phyloP scores from a whole-genome alignment of 2,888 invertebrate genomes.

The Nymphalis polychloros region DNA sequence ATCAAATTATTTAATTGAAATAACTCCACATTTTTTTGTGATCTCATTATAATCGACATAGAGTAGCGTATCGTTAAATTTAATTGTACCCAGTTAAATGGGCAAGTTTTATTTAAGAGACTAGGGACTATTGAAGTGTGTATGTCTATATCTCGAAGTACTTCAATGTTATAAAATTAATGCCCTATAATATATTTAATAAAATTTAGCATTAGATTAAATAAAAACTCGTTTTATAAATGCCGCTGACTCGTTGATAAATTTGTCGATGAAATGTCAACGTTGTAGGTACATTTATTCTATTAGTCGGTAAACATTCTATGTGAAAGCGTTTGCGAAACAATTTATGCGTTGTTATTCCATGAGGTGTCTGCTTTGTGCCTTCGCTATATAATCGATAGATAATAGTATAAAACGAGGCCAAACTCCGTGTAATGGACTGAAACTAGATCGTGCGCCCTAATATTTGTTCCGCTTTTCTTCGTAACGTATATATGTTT shows the following conservation, averaged over 20 bases:
- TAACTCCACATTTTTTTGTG: too few relatives aligned
- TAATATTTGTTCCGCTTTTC: constrained; percentile 46
- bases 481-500: constrained; percentile 37
- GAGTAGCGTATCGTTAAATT: too few relatives aligned
- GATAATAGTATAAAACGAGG: constrained; percentile 39
- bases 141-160: too few relatives aligned
- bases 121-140: too few relatives aligned
- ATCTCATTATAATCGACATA: too few relatives aligned
- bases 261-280: constrained; percentile 5
- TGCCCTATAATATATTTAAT: not conserved
- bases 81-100: too few relatives aligned
- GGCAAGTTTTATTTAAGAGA: too few relatives aligned
- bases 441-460: constrained; percentile 40
- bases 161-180: too few relatives aligned
- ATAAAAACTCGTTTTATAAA: too few relatives aligned
- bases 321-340: not conserved
- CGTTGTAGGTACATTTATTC: not conserved
- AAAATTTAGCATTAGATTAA: not conserved
- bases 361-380: constrained; percentile 16
- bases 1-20: too few relatives aligned
- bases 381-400: constrained; percentile 37
- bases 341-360: constrained; percentile 32
- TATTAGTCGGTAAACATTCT: not conserved
- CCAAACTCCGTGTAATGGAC: constrained; percentile 36
- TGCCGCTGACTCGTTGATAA: not conserved